Conservation (phyloP, 2,888 invertebrate genomes). For the Pinctada fucata region DNA sequence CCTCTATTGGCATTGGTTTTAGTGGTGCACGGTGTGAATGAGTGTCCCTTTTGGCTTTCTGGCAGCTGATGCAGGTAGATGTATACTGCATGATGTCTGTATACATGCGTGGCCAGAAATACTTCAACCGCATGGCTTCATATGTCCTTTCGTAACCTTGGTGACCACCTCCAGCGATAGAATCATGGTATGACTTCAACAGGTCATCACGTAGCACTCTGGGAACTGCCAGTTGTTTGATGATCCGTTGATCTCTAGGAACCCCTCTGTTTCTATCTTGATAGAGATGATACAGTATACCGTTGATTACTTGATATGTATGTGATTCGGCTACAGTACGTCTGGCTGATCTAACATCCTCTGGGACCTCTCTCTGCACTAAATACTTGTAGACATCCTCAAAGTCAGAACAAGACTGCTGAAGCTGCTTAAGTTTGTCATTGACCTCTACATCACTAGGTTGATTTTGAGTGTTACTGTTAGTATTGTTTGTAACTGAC, state of each 20-base stretch:
- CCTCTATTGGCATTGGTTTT: constrained; percentile 29
- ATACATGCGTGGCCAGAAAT: constrained; percentile 43
- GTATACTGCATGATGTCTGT: no score
- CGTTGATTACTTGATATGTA: background rate
- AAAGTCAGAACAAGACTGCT: background rate
- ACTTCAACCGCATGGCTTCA: constrained; percentile 33
- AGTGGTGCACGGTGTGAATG: no score
- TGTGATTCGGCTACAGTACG: no score
- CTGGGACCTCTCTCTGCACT: background rate
- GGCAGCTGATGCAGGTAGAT: no score
- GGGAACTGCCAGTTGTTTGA: constrained; percentile 17
- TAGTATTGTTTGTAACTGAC: no score
- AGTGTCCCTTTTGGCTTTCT: no score
- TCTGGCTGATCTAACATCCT: background rate
- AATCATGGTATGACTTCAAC: no score
- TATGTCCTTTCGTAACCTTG: constrained; percentile 31
- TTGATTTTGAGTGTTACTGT: background rate
- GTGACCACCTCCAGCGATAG: no score
- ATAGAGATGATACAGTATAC: constrained; percentile 16
- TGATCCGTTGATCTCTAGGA: background rate
- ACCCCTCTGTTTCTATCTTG: constrained; percentile 5
- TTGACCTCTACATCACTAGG: background rate
- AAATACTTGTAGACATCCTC: background rate
- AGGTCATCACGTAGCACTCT: constrained; percentile 1
- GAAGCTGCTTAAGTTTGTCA: background rate